A percentile compares a stretch with the other conserved stretches of the same genome.
phyloP scores from a whole-genome alignment of 2,888 invertebrate genomes.

The Nycteola revayana region DNA sequence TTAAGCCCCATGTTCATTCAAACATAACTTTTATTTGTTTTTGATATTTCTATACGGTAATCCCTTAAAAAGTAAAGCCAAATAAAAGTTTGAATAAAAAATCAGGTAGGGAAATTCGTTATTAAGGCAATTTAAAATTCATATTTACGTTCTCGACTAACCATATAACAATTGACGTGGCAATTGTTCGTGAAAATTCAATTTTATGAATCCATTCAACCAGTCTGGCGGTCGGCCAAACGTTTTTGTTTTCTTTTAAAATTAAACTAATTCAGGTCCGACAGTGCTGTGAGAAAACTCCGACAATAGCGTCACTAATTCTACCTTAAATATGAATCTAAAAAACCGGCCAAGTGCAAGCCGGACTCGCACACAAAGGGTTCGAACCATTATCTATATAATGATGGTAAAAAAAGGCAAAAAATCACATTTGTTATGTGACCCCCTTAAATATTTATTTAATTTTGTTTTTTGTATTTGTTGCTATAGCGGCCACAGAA shows the following conservation, averaged over 20 bases:
- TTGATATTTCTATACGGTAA: too few relatives aligned
- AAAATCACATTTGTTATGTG: too few relatives aligned
- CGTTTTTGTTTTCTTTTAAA: slow-evolving; percentile 38
- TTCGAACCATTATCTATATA: too few relatives aligned
- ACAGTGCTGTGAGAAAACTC: slow-evolving; percentile 12
- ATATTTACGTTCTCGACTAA: slow-evolving; percentile 24
- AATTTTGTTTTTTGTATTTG: too few relatives aligned
- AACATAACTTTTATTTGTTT: too few relatives aligned
- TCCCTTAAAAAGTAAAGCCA: too few relatives aligned
- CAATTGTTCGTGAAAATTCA: slow-evolving; percentile 37
- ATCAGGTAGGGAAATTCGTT: slow-evolving; percentile 13
- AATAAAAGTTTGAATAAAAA: slow-evolving; percentile 1
- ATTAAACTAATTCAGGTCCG: slow-evolving; percentile 30
- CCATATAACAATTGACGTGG: slow-evolving; percentile 30
- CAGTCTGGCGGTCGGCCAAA: slow-evolving; percentile 33
- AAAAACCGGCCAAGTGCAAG: too few relatives aligned
- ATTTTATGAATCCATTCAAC: slow-evolving; percentile 33
- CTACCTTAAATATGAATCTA: slow-evolving; percentile 26
- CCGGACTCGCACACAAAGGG: too few relatives aligned
- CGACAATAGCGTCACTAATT: slow-evolving; percentile 16
- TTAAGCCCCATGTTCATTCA: too few relatives aligned
- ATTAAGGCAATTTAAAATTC: slow-evolving; percentile 24
- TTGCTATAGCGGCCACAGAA: too few relatives aligned
- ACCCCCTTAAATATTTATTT: too few relatives aligned
- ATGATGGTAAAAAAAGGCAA: too few relatives aligned